Evolutionary conservation across 2,113 vertebrate species (phyloP).

Genomic region (Dendropsophus ebraccatus): DNA sequence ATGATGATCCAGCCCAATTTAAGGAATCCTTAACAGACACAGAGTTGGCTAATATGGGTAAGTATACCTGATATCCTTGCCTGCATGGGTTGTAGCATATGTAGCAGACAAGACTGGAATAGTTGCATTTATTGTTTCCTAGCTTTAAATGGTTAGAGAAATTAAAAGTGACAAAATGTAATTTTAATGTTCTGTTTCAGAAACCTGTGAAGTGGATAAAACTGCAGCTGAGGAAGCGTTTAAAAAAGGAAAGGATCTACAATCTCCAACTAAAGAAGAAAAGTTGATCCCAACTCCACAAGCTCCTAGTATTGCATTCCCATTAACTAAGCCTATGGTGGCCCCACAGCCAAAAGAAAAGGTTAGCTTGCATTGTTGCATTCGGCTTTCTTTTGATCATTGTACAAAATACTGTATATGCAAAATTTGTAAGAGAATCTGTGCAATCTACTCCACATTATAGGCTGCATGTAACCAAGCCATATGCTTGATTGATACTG

Average conservation of each 20-base stretch:
- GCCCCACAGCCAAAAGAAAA: slow-evolving; percentile 78
- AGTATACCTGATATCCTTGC: slow-evolving; percentile 35
- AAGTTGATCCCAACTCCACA: slow-evolving; percentile 79
- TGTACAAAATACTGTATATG: neutral
- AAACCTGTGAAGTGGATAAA: slow-evolving; percentile 73
- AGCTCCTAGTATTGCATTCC: slow-evolving; percentile 86
- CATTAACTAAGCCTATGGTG: slow-evolving; percentile 82
- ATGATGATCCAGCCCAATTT: slow-evolving; percentile 59
- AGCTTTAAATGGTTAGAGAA: too few species aligned
- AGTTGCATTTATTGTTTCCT: too few species aligned
- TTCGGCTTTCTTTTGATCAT: neutral
- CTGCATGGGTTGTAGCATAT: neutral
- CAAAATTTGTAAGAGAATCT: neutral
- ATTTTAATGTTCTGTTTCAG: slow-evolving; percentile 65
- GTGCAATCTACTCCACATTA: neutral
- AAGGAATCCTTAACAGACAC: slow-evolving; percentile 78
- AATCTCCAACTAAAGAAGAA: slow-evolving; percentile 64
- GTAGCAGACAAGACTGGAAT: too few species aligned
- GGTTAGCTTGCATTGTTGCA: slow-evolving; percentile 61
- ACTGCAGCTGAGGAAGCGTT: slow-evolving; percentile 63
- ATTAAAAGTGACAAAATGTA: too few species aligned
- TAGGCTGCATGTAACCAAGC: neutral
- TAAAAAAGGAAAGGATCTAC: slow-evolving; percentile 62
- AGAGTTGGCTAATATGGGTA: slow-evolving; percentile 84
- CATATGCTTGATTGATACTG: neutral